phyloP scores from a whole-genome alignment of 2,888 invertebrate genomes.

The Amblyjoppa proteus region DNA sequence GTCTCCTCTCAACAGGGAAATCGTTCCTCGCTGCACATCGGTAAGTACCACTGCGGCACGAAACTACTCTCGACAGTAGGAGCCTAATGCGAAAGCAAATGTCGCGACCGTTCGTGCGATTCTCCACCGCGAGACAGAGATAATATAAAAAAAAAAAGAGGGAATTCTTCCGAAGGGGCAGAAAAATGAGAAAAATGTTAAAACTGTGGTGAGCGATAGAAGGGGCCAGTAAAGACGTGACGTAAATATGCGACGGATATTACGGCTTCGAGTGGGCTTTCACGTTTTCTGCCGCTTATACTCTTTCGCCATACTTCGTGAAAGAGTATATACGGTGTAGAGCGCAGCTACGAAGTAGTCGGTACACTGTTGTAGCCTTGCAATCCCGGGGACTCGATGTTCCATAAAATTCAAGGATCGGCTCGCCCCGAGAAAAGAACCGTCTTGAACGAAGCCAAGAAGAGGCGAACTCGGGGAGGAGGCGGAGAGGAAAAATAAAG shows the following conservation, averaged over 20 bases:
- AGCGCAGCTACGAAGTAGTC: not conserved
- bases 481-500: constrained; percentile 29
- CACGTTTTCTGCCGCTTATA: constrained; percentile 18
- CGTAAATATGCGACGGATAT: constrained; percentile 50
- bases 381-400: constrained; percentile 60
- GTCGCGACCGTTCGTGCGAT: constrained; percentile 14
- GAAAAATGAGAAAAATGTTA: constrained; percentile 18
- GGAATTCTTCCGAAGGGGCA: not conserved
- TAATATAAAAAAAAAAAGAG: not conserved
- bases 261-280: constrained; percentile 41
- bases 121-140: not conserved
- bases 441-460: constrained; percentile 44
- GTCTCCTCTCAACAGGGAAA: constrained; percentile 32
- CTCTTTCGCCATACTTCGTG: constrained; percentile 15
- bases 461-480: not conserved
- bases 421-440: constrained; percentile 41
- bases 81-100: constrained; percentile 17
- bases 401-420: constrained; percentile 65
- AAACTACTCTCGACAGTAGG: not conserved
- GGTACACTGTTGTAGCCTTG: constrained; percentile 30
- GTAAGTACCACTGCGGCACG: not conserved
- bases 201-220: constrained; percentile 23
- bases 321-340: constrained; percentile 2
- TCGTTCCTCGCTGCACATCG: constrained; percentile 28
- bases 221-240: constrained; percentile 13